Evolutionary conservation across 2,888 invertebrate species (phyloP).

Genomic region (Linyphia triangularis): DNA sequence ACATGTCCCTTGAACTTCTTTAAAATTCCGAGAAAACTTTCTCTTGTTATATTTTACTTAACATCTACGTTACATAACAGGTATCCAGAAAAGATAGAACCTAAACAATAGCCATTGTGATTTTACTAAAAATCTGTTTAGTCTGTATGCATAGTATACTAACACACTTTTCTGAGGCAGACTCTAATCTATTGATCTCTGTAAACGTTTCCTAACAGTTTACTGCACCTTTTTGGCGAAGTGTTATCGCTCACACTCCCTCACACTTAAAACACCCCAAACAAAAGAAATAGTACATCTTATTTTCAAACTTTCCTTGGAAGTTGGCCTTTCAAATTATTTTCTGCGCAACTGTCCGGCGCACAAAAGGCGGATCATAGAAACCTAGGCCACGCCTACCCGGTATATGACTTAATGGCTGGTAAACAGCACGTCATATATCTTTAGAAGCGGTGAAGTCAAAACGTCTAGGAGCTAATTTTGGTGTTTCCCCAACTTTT

Average conservation of each 20-base stretch:
- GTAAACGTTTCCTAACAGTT: background rate
- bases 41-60: too few species aligned
- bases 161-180: background rate
- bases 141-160: background rate
- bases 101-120: background rate
- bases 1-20: too few species aligned
- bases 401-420: conserved; percentile 58
- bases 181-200: background rate
- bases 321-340: background rate
- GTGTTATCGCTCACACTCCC: background rate
- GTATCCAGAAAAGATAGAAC: too few species aligned
- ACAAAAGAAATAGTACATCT: conserved; percentile 1
- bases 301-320: background rate
- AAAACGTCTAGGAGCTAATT: conserved; percentile 6
- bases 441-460: conserved; percentile 25
- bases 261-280: background rate
- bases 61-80: too few species aligned
- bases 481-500: background rate
- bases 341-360: conserved; percentile 31
- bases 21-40: too few species aligned
- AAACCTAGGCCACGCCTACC: conserved; percentile 52
- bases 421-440: conserved; percentile 29
- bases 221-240: background rate
- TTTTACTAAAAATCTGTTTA: background rate
- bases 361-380: conserved; percentile 37